A percentile compares a stretch with the other conserved stretches of the same genome.
Conservation (phyloP, 2,113 vertebrate genomes). For the Pandion haliaetus region DNA sequence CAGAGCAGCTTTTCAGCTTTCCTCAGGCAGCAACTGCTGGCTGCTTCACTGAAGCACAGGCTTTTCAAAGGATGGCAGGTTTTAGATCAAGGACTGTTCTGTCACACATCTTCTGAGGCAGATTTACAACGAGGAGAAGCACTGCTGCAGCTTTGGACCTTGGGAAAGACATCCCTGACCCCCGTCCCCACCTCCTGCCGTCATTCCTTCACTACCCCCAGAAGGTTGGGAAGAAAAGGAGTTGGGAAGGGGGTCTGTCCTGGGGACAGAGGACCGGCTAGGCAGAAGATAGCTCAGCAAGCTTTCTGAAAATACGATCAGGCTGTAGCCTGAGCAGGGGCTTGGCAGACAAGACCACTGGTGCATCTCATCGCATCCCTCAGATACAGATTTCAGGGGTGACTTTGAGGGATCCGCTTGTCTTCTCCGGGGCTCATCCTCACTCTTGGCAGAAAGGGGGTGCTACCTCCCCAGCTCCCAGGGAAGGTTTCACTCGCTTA, state of each 20-base stretch:
- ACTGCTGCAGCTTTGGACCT: neutral
- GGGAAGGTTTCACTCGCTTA: neutral
- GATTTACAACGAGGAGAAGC: neutral
- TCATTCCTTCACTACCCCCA: neutral
- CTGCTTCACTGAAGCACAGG: neutral
- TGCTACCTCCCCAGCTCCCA: neutral
- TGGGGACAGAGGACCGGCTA: neutral
- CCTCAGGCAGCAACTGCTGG: slow-evolving; percentile 39
- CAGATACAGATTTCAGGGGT: neutral
- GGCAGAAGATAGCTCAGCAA: neutral
- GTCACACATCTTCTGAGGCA: neutral
- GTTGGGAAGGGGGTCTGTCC: neutral
- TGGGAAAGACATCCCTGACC: neutral
- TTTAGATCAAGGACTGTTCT: slow-evolving; percentile 40
- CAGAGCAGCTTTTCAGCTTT: slow-evolving; percentile 49
- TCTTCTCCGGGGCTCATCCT: neutral
- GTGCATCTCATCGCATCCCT: neutral
- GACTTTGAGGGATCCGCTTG: neutral
- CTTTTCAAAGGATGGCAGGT: slow-evolving; percentile 51
- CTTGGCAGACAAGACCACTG: neutral
- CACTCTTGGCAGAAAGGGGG: neutral
- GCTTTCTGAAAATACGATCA: neutral
- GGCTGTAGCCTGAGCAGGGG: neutral
- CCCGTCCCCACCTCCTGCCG: neutral
- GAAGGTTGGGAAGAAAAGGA: neutral